These are phyloP conservation scores for Oryctes rhinoceros DNA, from an alignment of 1,140 invertebrate species.

Conservation along the genomic window DNA sequence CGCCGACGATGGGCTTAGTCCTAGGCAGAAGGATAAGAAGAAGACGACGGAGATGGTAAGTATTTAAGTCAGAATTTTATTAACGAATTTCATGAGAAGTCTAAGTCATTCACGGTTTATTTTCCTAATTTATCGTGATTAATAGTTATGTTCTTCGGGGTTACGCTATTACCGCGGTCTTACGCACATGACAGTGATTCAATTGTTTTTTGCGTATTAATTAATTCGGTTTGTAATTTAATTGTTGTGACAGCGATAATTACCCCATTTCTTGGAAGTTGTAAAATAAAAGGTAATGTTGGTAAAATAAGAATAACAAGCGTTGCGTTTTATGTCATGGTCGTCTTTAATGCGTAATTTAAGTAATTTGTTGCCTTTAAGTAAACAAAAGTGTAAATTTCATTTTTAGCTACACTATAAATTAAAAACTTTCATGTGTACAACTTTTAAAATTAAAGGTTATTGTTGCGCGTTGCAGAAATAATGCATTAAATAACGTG, in stretches of 20 bases:
- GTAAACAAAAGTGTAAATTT: slow-evolving; percentile 20
- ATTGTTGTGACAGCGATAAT: background rate
- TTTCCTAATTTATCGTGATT: no score
- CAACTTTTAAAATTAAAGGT: no score
- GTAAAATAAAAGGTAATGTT: background rate
- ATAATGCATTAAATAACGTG: no score
- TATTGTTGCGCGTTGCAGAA: no score
- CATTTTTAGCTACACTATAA: background rate
- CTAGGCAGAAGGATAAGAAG: slow-evolving; percentile 65
- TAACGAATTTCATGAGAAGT: slow-evolving; percentile 20
- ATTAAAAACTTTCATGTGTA: background rate
- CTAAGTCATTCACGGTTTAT: no score
- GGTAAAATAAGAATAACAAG: slow-evolving; percentile 6
- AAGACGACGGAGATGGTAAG: slow-evolving; percentile 68
- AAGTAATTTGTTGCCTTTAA: slow-evolving; percentile 19
- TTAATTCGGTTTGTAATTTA: background rate
- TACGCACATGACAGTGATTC: background rate
- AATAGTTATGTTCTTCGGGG: no score
- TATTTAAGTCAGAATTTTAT: background rate
- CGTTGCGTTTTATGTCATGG: slow-evolving; percentile 23
- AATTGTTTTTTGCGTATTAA: background rate
- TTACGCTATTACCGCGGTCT: background rate
- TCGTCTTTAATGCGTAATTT: background rate
- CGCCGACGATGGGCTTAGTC: slow-evolving; percentile 72
- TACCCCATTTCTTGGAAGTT: background rate